Conservation (phyloP, 2,888 invertebrate species). For the Criorhina ranunculi region DNA sequence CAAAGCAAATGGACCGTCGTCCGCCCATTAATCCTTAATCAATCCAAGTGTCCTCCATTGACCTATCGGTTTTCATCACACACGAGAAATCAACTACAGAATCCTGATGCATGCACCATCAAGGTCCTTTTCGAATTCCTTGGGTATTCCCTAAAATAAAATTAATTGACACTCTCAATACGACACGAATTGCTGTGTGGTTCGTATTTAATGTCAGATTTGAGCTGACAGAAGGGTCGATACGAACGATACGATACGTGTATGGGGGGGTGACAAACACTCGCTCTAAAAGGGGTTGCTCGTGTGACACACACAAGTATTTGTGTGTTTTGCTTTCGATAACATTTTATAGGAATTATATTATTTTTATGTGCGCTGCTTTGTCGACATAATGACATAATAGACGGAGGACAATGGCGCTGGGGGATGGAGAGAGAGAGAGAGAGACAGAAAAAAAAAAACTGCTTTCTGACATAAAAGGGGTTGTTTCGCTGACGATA, state of each 20-base stretch:
- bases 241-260: neutral
- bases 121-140: neutral
- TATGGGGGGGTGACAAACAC: conserved; percentile 13
- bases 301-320: conserved; percentile 13
- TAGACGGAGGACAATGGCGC: conserved; percentile 24
- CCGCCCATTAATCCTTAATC: conserved; percentile 32
- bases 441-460: too few species aligned
- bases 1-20: conserved; percentile 1
- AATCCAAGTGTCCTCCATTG: conserved; percentile 18
- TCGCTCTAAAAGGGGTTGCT: conserved; percentile 1
- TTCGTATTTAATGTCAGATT: conserved; percentile 7
- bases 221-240: neutral
- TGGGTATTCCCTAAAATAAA: conserved; percentile 5
- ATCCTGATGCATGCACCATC: neutral
- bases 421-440: conserved; percentile 8
- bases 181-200: conserved; percentile 22
- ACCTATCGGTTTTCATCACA: conserved; percentile 33
- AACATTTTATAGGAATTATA: conserved; percentile 49
- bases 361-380: conserved; percentile 46
- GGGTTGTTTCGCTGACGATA: conserved; percentile 33
- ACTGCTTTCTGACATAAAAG: conserved; percentile 22
- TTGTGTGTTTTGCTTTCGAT: conserved; percentile 34
- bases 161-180: conserved; percentile 26
- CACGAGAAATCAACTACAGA: conserved; percentile 20
- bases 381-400: conserved; percentile 67